A percentile compares a stretch with the other conserved stretches of the same genome.
phyloP scores from a whole-genome alignment of 2,797 vertebrate species.

The Dendrocincla tyrannina region DNA sequence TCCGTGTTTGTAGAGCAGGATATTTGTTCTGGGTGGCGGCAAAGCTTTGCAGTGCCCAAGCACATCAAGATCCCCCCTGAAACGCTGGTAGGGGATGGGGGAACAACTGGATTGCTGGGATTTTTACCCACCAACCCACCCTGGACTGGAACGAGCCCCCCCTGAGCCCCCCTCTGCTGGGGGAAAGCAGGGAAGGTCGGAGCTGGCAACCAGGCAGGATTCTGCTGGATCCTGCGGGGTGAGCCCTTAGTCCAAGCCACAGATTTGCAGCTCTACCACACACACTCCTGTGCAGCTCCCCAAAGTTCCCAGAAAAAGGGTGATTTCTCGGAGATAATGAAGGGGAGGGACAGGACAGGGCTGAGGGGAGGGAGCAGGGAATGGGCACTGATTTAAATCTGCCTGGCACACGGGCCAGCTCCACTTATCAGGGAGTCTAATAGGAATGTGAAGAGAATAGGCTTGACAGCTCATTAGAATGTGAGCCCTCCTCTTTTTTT shows the following conservation, averaged over 20 bases:
- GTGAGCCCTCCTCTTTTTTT: slow-evolving; percentile 71
- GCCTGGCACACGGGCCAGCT: slow-evolving; percentile 56
- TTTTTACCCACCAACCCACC: background rate
- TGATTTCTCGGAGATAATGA: background rate
- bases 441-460: slow-evolving; percentile 69
- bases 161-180: background rate
- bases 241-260: background rate
- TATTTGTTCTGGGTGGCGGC: background rate
- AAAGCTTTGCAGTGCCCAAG: background rate
- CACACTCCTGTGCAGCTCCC: background rate
- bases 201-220: background rate
- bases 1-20: background rate
- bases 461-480: slow-evolving; percentile 73
- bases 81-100: background rate
- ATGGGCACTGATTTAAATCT: slow-evolving; percentile 60
- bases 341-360: background rate
- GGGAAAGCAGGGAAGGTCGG: background rate
- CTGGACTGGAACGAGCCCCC: background rate
- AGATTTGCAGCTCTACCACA: background rate
- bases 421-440: slow-evolving; percentile 58
- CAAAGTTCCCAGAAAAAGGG: slow-evolving; percentile 4
- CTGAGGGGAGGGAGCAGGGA: slow-evolving; percentile 25
- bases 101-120: background rate
- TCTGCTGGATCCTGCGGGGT: background rate
- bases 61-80: background rate